Conservation (phyloP, 2,113 vertebrate species). For the Ceyx cyanopectus region DNA sequence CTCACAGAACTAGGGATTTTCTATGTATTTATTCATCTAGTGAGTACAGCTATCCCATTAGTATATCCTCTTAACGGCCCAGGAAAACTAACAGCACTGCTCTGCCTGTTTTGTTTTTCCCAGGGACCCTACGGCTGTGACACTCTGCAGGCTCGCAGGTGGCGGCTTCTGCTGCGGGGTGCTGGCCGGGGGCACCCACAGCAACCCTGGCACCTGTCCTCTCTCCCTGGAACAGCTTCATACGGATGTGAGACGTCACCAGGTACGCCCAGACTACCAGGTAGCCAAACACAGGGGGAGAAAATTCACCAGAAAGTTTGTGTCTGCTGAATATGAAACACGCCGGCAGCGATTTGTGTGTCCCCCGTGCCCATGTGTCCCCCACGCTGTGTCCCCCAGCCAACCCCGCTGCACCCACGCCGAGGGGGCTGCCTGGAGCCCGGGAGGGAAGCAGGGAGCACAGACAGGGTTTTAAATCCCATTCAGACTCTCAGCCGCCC, state of each 20-base stretch:
- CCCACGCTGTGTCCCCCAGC: not conserved
- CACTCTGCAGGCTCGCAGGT: slow-evolving; percentile 44
- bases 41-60: slow-evolving; percentile 66
- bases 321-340: not conserved
- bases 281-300: not conserved
- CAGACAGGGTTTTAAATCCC: not conserved
- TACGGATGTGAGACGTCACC: not conserved
- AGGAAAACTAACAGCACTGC: slow-evolving; percentile 63
- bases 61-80: slow-evolving; percentile 62
- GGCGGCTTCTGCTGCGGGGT: slow-evolving; percentile 23
- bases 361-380: not conserved
- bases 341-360: not conserved
- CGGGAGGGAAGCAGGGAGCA: not conserved
- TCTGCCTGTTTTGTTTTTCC: slow-evolving; percentile 41
- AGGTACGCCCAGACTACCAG: not conserved
- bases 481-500: not conserved
- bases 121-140: slow-evolving; percentile 33
- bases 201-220: not conserved
- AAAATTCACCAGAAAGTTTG: slow-evolving; percentile 5
- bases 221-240: not conserved
- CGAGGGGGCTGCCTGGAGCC: not conserved
- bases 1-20: slow-evolving; percentile 32
- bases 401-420: not conserved
- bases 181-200: slow-evolving; percentile 37
- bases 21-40: slow-evolving; percentile 72